Base-by-base conservation (phyloP, 2,113 vertebrate species). In the Xenotilapia longispinis region DNA sequence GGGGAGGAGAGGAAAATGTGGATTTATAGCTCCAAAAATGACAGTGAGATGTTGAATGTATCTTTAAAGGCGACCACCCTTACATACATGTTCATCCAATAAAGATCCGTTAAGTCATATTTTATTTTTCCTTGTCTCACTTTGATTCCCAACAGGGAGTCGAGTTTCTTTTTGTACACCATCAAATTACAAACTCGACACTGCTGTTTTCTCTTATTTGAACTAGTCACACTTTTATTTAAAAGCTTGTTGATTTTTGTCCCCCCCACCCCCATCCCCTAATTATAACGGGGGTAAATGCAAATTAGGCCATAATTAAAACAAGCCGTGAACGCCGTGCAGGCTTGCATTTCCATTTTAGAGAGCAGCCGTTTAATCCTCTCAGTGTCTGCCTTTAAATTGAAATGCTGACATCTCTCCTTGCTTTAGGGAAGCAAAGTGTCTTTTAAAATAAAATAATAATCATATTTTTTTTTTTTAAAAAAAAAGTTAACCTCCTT, bases 31-130 rank as follows among this genome's bases (percentile, higher is more conserved):
- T 89, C 91, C 91, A 93, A 91, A 91, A 95, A 73, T 95, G 93
- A 95, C 94, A 93, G 94, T 96, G 93, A 96, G 94, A 95, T 96
- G 94, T 95, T 95, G 96, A 97, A 97, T 97, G 96, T 97, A 96
- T 96, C 91, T 95, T 94, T 83, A 95, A 96, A 73, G 94, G 94
- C 93, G 89, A 93, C 92, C 91, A 91, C 94, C 95, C 88, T 94
- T 90, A 93, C 95, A 94, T 96, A 94, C 96, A 95, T 96, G 95
- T 97, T 96, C 96, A 96, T 96, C 92, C 95, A 97, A 97, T 97
- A 97, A 97, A 97, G 96, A 95, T 95, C 95, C 93, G 90, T 96
- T 95, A 95, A 96, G 94, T 95, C 94, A 90, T 92, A 89, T 89
- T 93, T 88, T 84, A 85, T 89, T 89, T 68, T 75, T 80, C 87